Evolutionary conservation across 2,888 invertebrate species (phyloP).

Genomic region (Pogonocherus hispidulus): DNA sequence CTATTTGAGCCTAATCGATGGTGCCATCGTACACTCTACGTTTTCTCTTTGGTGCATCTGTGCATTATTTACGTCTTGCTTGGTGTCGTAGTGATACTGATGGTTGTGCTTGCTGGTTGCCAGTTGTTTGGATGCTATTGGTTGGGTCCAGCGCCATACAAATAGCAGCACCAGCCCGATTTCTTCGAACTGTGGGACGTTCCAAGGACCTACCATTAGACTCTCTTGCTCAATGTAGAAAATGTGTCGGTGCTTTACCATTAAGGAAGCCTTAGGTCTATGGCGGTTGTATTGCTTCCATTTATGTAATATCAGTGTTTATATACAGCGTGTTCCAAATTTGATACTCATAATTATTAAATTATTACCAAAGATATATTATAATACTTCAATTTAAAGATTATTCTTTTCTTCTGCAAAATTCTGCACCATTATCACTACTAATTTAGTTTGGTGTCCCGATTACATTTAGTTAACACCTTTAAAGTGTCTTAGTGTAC

Average conservation of each 20-base stretch:
- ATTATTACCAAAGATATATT: too few relatives aligned
- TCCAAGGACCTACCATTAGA: conserved; percentile 63
- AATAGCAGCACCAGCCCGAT: conserved; percentile 72
- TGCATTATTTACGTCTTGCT: conserved; percentile 78
- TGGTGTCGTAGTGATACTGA: conserved; percentile 72
- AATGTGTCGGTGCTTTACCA: conserved; percentile 28
- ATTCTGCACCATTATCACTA: too few relatives aligned
- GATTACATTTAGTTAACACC: too few relatives aligned
- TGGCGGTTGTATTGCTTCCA: conserved; percentile 40
- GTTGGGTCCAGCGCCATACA: conserved; percentile 76
- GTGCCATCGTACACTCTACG: conserved; percentile 84
- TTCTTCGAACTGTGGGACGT: conserved; percentile 66
- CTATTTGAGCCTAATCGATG: conserved; percentile 84
- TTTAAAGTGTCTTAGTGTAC: too few relatives aligned
- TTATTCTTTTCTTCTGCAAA: too few relatives aligned
- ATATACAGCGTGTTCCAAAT: background rate
- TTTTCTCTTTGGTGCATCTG: conserved; percentile 82
- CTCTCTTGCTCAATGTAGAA: conserved; percentile 39
- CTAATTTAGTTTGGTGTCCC: too few relatives aligned
- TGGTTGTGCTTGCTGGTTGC: conserved; percentile 76
- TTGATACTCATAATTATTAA: too few relatives aligned
- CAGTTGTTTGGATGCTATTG: conserved; percentile 81
- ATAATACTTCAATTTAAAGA: too few relatives aligned
- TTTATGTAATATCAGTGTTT: conserved; percentile 3
- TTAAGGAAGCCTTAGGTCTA: conserved; percentile 4